Evolutionary conservation across 2,888 invertebrate genomes (phyloP).

Genomic region (Liopterus haemorrhoidalis): DNA sequence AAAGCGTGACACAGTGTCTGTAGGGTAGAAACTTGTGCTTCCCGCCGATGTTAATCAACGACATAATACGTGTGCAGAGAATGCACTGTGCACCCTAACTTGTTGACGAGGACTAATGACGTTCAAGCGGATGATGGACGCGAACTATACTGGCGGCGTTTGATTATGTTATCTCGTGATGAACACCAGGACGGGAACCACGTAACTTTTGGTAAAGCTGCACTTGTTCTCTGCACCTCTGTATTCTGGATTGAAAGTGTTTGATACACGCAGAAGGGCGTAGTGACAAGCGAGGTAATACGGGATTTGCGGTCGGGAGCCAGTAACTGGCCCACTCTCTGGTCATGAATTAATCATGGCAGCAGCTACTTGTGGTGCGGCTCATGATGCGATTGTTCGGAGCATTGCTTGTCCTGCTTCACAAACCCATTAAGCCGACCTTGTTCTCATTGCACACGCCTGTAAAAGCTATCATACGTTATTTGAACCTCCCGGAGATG

Average conservation of each 20-base stretch:
- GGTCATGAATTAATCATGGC: conserved; percentile 23
- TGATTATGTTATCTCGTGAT: too few species aligned
- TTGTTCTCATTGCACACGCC: conserved; percentile 1
- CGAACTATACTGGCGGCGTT: conserved; percentile 4
- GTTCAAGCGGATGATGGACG: conserved; percentile 10
- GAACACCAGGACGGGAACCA: too few species aligned
- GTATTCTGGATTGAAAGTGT: conserved; percentile 3
- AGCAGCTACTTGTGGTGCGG: conserved; percentile 8
- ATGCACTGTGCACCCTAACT: too few species aligned
- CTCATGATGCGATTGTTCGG: conserved; percentile 17
- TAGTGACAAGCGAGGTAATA: conserved; percentile 11
- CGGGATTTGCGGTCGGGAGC: conserved; percentile 22
- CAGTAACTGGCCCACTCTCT: conserved; percentile 9
- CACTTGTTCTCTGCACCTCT: background rate
- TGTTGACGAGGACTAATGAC: conserved; percentile 24
- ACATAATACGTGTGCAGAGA: conserved; percentile 19
- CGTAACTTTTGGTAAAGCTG: too few species aligned
- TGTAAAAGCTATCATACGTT: conserved; percentile 16
- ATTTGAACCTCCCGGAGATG: conserved; percentile 11
- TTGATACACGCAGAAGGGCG: background rate
- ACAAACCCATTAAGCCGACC: conserved; percentile 7
- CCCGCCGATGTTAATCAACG: conserved; percentile 23
- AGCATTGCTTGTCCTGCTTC: conserved; percentile 4
- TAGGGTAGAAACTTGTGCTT: too few species aligned
- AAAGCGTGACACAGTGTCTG: too few species aligned